phyloP scores from a whole-genome alignment of 2,888 invertebrate species.

The Argyresthia goedartella region DNA sequence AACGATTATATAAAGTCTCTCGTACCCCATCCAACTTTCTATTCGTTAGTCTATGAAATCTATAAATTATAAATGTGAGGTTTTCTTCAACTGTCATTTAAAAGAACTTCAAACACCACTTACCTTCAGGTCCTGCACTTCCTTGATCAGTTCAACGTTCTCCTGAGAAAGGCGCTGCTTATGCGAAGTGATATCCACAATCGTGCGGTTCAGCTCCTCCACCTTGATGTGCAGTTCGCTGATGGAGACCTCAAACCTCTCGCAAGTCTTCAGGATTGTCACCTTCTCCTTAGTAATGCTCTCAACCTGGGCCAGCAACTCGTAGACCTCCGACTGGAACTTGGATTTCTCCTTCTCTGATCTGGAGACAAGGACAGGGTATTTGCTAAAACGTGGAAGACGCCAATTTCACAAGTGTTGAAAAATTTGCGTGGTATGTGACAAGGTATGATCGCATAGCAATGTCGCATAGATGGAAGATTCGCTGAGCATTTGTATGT shows the following conservation, averaged over 20 bases:
- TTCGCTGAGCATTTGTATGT: constrained; percentile 32
- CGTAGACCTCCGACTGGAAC: constrained; percentile 98
- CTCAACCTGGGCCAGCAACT: constrained; percentile 96
- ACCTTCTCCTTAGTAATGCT: constrained; percentile 93
- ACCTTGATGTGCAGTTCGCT: constrained; percentile 95
- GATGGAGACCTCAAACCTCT: constrained; percentile 91
- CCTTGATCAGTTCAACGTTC: constrained; percentile 93
- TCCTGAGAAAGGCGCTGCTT: constrained; percentile 96
- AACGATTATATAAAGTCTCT: too few relatives aligned
- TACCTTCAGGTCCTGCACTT: constrained; percentile 96
- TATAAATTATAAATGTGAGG: background rate
- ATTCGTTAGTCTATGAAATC: too few relatives aligned
- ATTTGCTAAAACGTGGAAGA: constrained; percentile 16
- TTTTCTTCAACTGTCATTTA: background rate
- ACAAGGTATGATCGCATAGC: background rate
- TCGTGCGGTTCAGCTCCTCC: constrained; percentile 96
- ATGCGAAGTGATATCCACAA: constrained; percentile 97
- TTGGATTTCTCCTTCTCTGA: constrained; percentile 98
- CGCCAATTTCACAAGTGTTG: background rate
- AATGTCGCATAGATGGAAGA: constrained; percentile 21
- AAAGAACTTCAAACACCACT: background rate
- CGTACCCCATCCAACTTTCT: too few relatives aligned
- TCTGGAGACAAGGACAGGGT: constrained; percentile 73
- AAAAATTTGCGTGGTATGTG: background rate
- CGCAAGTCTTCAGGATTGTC: constrained; percentile 83